Evolutionary conservation across 35 echinoderm and acorn worm species (phyloP), one percentile per base, ranked within the genome.

Genomic region (Eucidaris tribuloides): DNA sequence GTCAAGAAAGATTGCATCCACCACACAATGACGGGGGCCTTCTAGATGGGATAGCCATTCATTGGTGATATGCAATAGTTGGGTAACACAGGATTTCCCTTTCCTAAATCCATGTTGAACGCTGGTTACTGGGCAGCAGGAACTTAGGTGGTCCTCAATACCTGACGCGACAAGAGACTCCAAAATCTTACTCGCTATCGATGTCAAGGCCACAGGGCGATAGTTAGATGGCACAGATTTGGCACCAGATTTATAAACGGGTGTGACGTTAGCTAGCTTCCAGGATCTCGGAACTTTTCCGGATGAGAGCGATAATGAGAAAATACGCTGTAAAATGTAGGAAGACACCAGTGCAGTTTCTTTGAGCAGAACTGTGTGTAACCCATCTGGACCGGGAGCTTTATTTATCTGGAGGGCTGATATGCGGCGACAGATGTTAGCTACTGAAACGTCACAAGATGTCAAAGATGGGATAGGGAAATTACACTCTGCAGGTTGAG

Each of bases 1-100:
- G 68, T 85, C 83, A 1, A 58, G 30, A 48, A 24, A 85, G 20
- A 71, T 27, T n/a, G 77, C 66, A 71, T 85, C 66, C 13, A 68
- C 44, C 7, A 24, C 18, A 28, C 46, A 55, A 9, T 42, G 50
- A 31, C 40, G 65, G 18, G 24, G 84, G 27, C 40, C 36, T 31
- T 86, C 46, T 45, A 78, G 34, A 38, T n/a, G 42, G 66, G 31
- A 22, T 39, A 72, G 66, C 66, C 66, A 72, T n/a, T 72, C 66
- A 18, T 72, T 72, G 32, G 66, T 72, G 22, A 42, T 1, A 42
- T 72, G 66, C 36, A 72, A 42, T 40, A 72, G 0, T 72, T 72
- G 66, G 66, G 66, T 72, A 32, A 72, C 20, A 72, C 66, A 72
- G 33, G 66, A 72, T 72, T 42, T 72, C 27, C 66, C 24, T 38